Base-by-base conservation (phyloP, 2,888 invertebrate genomes). In the Flexamia atlantica region DNA sequence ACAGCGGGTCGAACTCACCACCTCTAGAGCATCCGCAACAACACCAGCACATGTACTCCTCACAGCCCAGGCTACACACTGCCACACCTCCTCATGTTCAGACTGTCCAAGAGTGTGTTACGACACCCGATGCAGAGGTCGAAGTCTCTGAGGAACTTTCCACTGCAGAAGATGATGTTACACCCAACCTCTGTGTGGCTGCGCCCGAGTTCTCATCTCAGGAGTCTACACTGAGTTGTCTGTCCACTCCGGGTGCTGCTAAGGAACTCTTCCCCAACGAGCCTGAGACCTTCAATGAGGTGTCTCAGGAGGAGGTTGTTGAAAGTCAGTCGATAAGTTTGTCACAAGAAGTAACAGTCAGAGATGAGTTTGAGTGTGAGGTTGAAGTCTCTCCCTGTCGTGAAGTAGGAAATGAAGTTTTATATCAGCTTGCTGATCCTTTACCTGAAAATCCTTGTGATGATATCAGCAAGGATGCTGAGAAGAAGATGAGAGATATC, bases 1-100 rank as follows among this genome's bases (percentile, higher is more conserved):
- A 86, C 72, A 85, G 86, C 40, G 87, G 86, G n/a, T 83, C 85
- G 28, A 84, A 86, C 64, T 83, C 86, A 2, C 85, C 86, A 0
- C 85, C 83, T 32, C 80, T 81, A 5, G 53, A 64, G 30, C 64
- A 64, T 14, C 57, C 30, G 25, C 57, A 30, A 17, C 64, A 53
- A 53, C 53, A 53, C 53, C 20, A 53, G 23, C 12, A 2, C 20
- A 20, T 23, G 4, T 30, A 50, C 53, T 50, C 46, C 40, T 12
- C 28, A 14, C 28, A 5, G 25, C 1, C 23, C 14, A 3, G 2
- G 5, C n/a, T n/a, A n/a, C n/a, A n/a, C n/a, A n/a, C n/a, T n/a
- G n/a, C n/a, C 53, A 53, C 4, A 53, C 17, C n/a, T 10, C n/a
- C n/a, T 4, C 17, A 53, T 32, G 53, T n/a, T 17, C n/a, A n/a